Percentiles rank a stretch among this genome's conserved stretches.
Conservation (phyloP, 2,888 invertebrate species). For the Zaprionus bogoriensis region DNA sequence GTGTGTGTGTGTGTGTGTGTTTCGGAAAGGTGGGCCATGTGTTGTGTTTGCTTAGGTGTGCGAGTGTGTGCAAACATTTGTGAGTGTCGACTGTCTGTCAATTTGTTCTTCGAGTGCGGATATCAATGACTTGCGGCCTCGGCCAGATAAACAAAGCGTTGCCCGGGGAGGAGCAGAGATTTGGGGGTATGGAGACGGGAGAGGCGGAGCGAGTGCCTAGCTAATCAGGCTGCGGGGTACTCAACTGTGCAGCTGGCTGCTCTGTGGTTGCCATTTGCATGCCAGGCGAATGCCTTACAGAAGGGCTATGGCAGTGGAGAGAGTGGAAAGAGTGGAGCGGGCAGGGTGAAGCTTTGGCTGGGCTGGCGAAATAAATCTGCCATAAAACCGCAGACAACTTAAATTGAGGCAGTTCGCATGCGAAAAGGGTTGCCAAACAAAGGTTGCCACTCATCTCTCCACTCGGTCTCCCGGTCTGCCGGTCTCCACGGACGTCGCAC, state of each 20-base stretch:
- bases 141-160: slow-evolving; percentile 14
- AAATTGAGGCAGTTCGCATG: slow-evolving; percentile 33
- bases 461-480: neutral
- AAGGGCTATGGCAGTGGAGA: neutral
- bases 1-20: neutral
- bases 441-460: neutral
- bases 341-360: neutral
- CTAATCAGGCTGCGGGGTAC: slow-evolving; percentile 23
- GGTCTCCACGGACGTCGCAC: too few relatives aligned
- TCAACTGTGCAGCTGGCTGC: slow-evolving; percentile 25
- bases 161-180: too few relatives aligned
- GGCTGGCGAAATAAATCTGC: slow-evolving; percentile 31
- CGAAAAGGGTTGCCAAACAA: neutral
- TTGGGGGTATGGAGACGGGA: neutral
- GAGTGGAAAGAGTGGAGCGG: neutral
- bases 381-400: slow-evolving; percentile 37
- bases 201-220: neutral
- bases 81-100: slow-evolving; percentile 45
- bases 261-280: slow-evolving; percentile 34
- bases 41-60: slow-evolving; percentile 24
- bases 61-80: neutral
- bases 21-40: neutral
- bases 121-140: slow-evolving; percentile 50
- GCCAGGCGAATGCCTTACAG: slow-evolving; percentile 11
- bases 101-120: slow-evolving; percentile 30